phyloP scores from a whole-genome alignment of 2,797 vertebrate genomes.

The Rhinophrynus dorsalis region DNA sequence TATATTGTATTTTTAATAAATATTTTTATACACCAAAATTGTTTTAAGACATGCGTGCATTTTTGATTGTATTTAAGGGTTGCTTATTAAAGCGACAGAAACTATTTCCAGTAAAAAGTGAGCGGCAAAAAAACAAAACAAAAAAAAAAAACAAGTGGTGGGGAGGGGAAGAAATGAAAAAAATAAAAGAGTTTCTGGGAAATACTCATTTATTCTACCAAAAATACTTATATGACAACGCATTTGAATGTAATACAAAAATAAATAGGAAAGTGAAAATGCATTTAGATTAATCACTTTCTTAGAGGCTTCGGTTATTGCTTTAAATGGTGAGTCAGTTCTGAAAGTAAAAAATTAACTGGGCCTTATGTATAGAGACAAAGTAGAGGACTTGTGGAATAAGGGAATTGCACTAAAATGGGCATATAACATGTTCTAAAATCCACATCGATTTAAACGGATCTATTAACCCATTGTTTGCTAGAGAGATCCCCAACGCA shows the following conservation, averaged over 20 bases:
- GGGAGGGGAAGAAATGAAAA: constrained; percentile 44
- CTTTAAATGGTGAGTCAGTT: constrained; percentile 65
- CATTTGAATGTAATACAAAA: constrained; percentile 86
- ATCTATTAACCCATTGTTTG: too few relatives aligned
- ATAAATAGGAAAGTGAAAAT: constrained; percentile 89
- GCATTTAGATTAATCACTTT: constrained; percentile 76
- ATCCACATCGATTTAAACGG: too few relatives aligned
- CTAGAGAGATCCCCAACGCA: too few relatives aligned
- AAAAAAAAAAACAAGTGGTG: too few relatives aligned
- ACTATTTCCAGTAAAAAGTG: too few relatives aligned
- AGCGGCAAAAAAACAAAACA: too few relatives aligned
- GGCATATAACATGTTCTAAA: too few relatives aligned
- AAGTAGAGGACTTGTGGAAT: too few relatives aligned
- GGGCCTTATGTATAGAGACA: too few relatives aligned
- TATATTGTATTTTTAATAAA: constrained; percentile 49
- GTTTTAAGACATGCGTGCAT: neutral
- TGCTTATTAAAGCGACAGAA: too few relatives aligned
- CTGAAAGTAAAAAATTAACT: constrained; percentile 59
- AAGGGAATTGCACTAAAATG: too few relatives aligned
- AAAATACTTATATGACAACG: constrained; percentile 90
- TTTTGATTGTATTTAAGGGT: neutral
- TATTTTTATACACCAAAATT: constrained; percentile 42
- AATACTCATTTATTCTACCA: constrained; percentile 92
- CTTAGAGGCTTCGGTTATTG: constrained; percentile 81
- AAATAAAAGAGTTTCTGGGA: constrained; percentile 68